phyloP scores from a whole-genome alignment of 2,113 vertebrate species.

The Alexandromys fortis region DNA sequence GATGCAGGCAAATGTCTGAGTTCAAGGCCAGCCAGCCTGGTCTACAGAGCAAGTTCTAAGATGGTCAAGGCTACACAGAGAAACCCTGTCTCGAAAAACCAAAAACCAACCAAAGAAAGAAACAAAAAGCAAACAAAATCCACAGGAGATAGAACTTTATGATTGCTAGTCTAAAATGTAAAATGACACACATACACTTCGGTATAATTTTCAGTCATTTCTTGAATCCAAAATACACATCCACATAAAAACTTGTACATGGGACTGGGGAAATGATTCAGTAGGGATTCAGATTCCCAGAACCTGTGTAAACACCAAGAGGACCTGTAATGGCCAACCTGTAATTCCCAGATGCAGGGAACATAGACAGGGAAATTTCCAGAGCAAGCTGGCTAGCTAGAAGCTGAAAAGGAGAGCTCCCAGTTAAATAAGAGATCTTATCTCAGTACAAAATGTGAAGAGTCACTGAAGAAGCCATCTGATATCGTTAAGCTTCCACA shows the following conservation, averaged over 20 bases:
- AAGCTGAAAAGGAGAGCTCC: neutral
- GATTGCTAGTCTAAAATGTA: conserved; percentile 25
- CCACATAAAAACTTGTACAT: conserved; percentile 27
- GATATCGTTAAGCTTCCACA: neutral
- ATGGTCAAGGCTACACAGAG: too few species aligned
- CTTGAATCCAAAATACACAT: conserved; percentile 1
- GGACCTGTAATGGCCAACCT: neutral
- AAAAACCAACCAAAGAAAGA: neutral
- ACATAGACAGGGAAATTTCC: neutral
- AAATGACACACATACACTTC: conserved; percentile 10
- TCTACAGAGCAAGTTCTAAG: too few species aligned
- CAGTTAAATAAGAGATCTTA: neutral
- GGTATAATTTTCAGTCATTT: conserved; percentile 38
- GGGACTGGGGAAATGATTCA: neutral
- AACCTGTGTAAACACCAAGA: neutral
- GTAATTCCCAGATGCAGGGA: neutral
- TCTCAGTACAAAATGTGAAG: neutral
- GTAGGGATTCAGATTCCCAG: neutral
- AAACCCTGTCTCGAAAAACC: too few species aligned
- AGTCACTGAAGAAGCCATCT: neutral
- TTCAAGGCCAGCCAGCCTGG: too few species aligned
- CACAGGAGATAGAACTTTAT: neutral
- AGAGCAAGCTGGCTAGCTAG: neutral
- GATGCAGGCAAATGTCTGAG: too few species aligned
- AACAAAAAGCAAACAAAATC: too few species aligned